Percentiles rank a stretch among this genome's conserved stretches.
Evolutionary conservation across 2,797 vertebrate genomes (phyloP).

Genomic region (Kryptolebias ocellatus): DNA sequence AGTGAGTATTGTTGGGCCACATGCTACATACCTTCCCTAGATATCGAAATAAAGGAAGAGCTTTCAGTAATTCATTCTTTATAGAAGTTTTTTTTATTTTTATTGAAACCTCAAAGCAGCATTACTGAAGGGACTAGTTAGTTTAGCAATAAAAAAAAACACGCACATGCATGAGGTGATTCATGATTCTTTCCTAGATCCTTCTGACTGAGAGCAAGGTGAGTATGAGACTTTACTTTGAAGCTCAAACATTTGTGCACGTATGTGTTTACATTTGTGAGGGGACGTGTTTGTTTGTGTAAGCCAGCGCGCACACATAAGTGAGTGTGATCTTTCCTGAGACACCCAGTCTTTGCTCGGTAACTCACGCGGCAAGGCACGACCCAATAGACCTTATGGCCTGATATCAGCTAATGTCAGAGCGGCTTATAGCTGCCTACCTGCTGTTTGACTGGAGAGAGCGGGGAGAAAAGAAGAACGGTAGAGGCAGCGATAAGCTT

Average conservation of each 20-base stretch:
- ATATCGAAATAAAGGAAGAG: slow-evolving; percentile 7
- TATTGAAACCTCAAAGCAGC: neutral
- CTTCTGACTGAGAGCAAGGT: slow-evolving; percentile 35
- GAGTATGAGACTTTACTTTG: slow-evolving; percentile 33
- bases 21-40: neutral
- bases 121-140: neutral
- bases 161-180: slow-evolving; percentile 7
- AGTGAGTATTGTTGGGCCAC: neutral
- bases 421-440: slow-evolving; percentile 62
- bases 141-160: slow-evolving; percentile 8
- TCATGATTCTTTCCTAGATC: slow-evolving; percentile 33
- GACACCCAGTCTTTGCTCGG: slow-evolving; percentile 46
- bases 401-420: slow-evolving; percentile 74
- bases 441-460: slow-evolving; percentile 59
- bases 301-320: slow-evolving; percentile 26
- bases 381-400: slow-evolving; percentile 57
- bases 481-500: slow-evolving; percentile 42
- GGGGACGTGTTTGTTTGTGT: slow-evolving; percentile 41
- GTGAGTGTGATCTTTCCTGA: slow-evolving; percentile 47
- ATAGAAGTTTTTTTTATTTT: slow-evolving; percentile 8
- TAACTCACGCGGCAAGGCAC: slow-evolving; percentile 54
- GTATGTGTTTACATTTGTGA: slow-evolving; percentile 46
- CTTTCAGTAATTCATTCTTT: neutral
- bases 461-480: slow-evolving; percentile 11
- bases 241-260: slow-evolving; percentile 24